These are phyloP conservation scores for Pissodes strobi DNA, from an alignment of 1,140 invertebrate genomes.

Conservation along the genomic window DNA sequence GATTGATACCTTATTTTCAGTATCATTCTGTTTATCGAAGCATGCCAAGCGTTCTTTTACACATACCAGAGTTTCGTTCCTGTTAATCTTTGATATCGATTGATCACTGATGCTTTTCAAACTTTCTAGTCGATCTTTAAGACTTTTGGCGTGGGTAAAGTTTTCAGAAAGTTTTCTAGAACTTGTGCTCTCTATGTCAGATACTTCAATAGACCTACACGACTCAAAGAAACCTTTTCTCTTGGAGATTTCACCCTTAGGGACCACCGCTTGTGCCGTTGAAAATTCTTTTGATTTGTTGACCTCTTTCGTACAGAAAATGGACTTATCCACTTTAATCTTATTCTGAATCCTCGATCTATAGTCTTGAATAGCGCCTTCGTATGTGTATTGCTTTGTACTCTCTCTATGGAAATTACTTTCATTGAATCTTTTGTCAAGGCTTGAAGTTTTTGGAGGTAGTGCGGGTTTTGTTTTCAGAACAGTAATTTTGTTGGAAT, in stretches of 20 bases:
- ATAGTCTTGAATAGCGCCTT: constrained; percentile 83
- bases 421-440: constrained; percentile 33
- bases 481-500: constrained; percentile 1
- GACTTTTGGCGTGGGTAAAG: constrained; percentile 66
- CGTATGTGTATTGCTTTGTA: constrained; percentile 81
- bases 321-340: constrained; percentile 54
- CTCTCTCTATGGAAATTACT: constrained; percentile 62
- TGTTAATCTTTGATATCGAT: constrained; percentile 41
- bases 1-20: constrained; percentile 41
- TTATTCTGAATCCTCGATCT: constrained; percentile 69
- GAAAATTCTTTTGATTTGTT: constrained; percentile 57
- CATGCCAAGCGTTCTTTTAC: constrained; percentile 46
- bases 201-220: constrained; percentile 55
- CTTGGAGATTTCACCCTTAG: constrained; percentile 81
- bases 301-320: constrained; percentile 44
- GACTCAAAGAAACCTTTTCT: constrained; percentile 81
- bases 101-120: constrained; percentile 61
- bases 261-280: constrained; percentile 59
- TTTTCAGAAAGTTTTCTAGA: constrained; percentile 62
- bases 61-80: constrained; percentile 40
- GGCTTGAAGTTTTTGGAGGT: constrained; percentile 1
- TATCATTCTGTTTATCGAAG: constrained; percentile 49
- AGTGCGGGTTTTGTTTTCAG: constrained; percentile 28
- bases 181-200: constrained; percentile 49
- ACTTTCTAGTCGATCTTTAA: constrained; percentile 71